Conservation (phyloP, 1,140 invertebrate species). For the Ceratosolen fusciceps region DNA sequence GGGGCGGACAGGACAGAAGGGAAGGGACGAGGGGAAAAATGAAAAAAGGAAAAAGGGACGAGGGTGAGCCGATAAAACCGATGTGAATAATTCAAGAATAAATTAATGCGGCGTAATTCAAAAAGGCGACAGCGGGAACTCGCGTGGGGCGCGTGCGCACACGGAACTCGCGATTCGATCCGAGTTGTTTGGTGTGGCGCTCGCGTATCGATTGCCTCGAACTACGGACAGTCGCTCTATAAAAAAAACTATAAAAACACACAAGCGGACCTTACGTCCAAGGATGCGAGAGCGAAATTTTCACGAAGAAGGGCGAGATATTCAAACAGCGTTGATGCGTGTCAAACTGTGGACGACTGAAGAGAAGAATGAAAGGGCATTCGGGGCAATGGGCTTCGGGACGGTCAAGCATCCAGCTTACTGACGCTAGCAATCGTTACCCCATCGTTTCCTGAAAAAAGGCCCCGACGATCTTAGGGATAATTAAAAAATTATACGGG, state of each 20-base stretch:
- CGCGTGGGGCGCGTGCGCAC: constrained; percentile 44
- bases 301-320: constrained; percentile 42
- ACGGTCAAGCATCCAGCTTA: constrained; percentile 43
- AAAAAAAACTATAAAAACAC: constrained; percentile 33
- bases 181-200: constrained; percentile 31
- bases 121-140: constrained; percentile 42
- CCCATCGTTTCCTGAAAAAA: constrained; percentile 71
- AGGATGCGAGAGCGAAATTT: constrained; percentile 25
- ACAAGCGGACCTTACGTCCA: constrained; percentile 46
- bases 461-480: constrained; percentile 72
- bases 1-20: too few relatives aligned
- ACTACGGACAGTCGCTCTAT: constrained; percentile 33
- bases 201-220: constrained; percentile 28
- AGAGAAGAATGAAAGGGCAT: background rate
- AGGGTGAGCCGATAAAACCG: constrained; percentile 44
- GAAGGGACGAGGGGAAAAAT: too few relatives aligned
- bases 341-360: background rate
- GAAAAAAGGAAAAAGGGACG: constrained; percentile 27
- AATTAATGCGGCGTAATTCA: constrained; percentile 49
- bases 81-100: constrained; percentile 50
- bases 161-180: constrained; percentile 45
- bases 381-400: background rate
- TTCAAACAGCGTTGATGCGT: too few relatives aligned
- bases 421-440: constrained; percentile 65
- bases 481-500: constrained; percentile 72